Evolutionary conservation across 2,888 invertebrate species (phyloP), one percentile per base, ranked within the genome.

Genomic region (Nymphalis urticae): DNA sequence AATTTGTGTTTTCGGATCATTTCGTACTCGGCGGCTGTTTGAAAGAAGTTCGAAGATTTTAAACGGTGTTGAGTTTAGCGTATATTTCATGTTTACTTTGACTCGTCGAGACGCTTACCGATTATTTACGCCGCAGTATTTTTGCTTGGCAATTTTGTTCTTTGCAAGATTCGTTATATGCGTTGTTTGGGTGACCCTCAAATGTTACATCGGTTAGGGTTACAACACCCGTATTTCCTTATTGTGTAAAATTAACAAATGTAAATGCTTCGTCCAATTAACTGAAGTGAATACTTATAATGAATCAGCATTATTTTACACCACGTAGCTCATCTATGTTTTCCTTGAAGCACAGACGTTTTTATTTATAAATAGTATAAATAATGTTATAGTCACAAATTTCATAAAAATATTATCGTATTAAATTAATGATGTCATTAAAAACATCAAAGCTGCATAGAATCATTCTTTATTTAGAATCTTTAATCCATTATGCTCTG

Each of bases 401-500:
- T 42, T 42, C 2, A 42, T 42, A 42, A 42, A 42, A 42, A 42
- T 42, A 42, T 42, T 32, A 17, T 42, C 42, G 32, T 27, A 17
- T 32, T 8, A 56, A 32, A 56, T 27, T 58, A 42, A 58, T 36
- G 27, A 42, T 10, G n/a, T 58, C 58, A 42, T 42, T 54, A 24
- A 7, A 50, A 59, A 50, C 58, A 53, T n/a, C 47, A 64, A 58
- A 62, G 42, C n/a, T 21, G 50, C 48, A 16, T 48, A 21, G 48
- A 58, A 64, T n/a, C 36, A 63, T 27, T 63, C 47, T 54, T 42
- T 48, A 61, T 61, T 27, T 61, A 48, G 48, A 27, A 17, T 61
- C 47, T 61, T 61, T 24, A 42, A 60, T 60, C 36, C 53, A 64
- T 68, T 48, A 64, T 51, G 59, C 32, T 63, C 16, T 24, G 27